phyloP scores from a whole-genome alignment of 2,888 invertebrate genomes.

The Chymomyza amoena region DNA sequence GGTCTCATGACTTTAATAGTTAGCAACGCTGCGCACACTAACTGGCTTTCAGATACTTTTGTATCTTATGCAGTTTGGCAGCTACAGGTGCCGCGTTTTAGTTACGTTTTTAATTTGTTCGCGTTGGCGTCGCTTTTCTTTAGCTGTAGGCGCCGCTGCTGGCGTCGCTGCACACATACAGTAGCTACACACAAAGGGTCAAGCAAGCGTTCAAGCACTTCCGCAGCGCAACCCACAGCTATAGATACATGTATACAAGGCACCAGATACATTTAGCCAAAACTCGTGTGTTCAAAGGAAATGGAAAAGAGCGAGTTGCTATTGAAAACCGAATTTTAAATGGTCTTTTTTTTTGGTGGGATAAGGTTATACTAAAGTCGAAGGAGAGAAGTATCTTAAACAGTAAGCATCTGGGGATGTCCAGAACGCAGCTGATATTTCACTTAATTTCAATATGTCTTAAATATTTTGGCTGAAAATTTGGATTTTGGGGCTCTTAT shows the following conservation, averaged over 20 bases:
- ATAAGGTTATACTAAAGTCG: too few species aligned
- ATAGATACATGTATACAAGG: neutral
- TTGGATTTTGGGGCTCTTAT: too few species aligned
- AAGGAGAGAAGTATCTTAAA: too few species aligned
- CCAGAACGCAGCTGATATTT: too few species aligned
- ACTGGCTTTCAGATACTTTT: neutral
- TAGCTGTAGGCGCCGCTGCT: neutral
- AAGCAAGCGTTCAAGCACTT: neutral
- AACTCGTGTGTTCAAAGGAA: neutral
- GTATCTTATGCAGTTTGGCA: neutral
- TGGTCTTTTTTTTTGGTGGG: conserved; percentile 21
- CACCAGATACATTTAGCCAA: neutral
- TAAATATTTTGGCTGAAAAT: too few species aligned
- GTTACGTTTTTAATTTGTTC: neutral
- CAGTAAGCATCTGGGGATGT: too few species aligned
- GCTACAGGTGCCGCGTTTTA: neutral
- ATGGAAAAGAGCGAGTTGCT: neutral
- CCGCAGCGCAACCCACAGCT: neutral
- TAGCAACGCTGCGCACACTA: neutral
- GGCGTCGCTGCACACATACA: too few species aligned
- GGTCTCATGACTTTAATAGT: neutral
- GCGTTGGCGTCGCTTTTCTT: neutral
- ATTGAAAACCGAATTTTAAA: conserved; percentile 4
- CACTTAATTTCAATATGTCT: too few species aligned
- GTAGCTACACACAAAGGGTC: neutral